Evolutionary conservation across 2,888 invertebrate species (phyloP), one percentile per base, ranked within the genome.

Genomic region (Tortrix viridana): DNA sequence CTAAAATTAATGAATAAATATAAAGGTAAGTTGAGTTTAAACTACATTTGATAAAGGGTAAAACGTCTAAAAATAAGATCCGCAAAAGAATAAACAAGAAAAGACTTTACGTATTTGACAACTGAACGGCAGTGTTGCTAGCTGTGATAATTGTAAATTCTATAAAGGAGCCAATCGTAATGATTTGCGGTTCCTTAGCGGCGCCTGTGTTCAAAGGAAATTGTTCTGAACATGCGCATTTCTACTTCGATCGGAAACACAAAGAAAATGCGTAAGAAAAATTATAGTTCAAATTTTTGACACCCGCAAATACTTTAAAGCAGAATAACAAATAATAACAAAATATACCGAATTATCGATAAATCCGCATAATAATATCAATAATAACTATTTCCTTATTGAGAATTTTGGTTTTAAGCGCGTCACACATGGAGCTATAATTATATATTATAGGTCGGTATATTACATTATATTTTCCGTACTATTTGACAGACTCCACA

Each of bases 1-100:
- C 19, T n/a, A 20, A 22, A 20, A 38, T 49, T 19, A 38, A 52
- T 46, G 47, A 56, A 14, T 50, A 56, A 47, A 46, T 20, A 18
- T 26, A 32, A 62, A 16, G 3, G 16, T 3, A 20, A 37, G 22
- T 12, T 22, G 23, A 16, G 20, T 14, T 20, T 32, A 14, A 53
- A 53, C 57, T 58, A 53, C 63, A 63, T 63, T 63, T 20, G 53
- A 53, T 58, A 58, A 48, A 26, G n/a, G 38, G 52, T 58, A 63
- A 63, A 63, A 63, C 26, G 43, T 63, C 63, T 63, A 63, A 63
- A 63, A 63, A 63, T 63, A 63, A 52, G 38, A 47, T 53, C 32
- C 32, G 41, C 38, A 16, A 41, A 57, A 32, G 26, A 52, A 57
- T 57, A 52, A 63, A 47, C 57, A 52, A 18, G 52, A 46, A 16